Evolutionary conservation across 2,797 vertebrate genomes (phyloP).

Genomic region (Benthosema pterotum): DNA sequence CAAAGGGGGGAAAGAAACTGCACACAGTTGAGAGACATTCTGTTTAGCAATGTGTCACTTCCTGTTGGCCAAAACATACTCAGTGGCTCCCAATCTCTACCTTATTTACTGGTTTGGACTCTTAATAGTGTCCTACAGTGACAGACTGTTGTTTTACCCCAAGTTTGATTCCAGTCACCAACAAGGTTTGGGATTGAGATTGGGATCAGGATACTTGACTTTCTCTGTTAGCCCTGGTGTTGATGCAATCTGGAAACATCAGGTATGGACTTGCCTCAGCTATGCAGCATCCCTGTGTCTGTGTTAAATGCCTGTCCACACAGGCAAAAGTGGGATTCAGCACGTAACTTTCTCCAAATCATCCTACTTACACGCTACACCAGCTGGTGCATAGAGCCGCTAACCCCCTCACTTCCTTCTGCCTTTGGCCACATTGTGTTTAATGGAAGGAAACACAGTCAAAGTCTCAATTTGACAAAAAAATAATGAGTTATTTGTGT

Average conservation of each 20-base stretch:
- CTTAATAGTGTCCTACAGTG: slow-evolving; percentile 2
- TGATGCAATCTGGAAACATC: slow-evolving; percentile 62
- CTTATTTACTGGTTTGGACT: slow-evolving; percentile 10
- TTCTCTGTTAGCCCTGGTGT: slow-evolving; percentile 17
- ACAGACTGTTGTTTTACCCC: slow-evolving; percentile 14
- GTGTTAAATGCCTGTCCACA: slow-evolving; percentile 63
- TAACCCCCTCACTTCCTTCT: too few relatives aligned
- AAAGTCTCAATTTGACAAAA: background rate
- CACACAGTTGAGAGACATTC: background rate
- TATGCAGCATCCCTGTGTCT: slow-evolving; percentile 62
- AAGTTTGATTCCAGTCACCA: slow-evolving; percentile 8
- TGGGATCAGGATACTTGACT: slow-evolving; percentile 8
- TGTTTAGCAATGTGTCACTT: background rate
- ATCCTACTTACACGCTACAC: too few relatives aligned
- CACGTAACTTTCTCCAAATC: background rate
- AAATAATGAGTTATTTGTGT: slow-evolving; percentile 14
- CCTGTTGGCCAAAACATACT: background rate
- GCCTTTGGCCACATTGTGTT: slow-evolving; percentile 5
- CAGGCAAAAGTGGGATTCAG: slow-evolving; percentile 56
- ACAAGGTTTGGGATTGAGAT: slow-evolving; percentile 6
- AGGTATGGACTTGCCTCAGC: slow-evolving; percentile 75
- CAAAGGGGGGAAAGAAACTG: background rate
- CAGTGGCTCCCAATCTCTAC: background rate
- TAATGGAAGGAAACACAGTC: background rate
- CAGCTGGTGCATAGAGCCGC: too few relatives aligned